Evolutionary conservation across 1,140 invertebrate species (phyloP).

Genomic region (Macrotrachela quadricornifera): DNA sequence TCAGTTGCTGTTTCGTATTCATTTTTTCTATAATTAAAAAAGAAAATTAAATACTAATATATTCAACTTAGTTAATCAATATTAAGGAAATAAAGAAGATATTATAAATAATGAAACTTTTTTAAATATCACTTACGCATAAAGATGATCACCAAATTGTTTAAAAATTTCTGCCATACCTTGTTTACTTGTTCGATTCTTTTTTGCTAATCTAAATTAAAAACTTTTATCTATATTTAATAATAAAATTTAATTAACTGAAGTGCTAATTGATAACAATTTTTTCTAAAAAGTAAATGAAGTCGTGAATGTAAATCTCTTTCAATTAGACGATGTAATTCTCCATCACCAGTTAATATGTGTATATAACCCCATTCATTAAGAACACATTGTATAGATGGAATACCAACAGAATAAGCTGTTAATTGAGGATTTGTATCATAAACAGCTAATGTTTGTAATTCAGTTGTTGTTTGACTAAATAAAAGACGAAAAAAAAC

Average conservation of each 20-base stretch:
- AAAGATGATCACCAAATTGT: constrained; percentile 77
- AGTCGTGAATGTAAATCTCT: constrained; percentile 77
- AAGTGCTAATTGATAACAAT: constrained; percentile 72
- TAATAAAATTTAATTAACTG: constrained; percentile 27
- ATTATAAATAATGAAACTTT: no score
- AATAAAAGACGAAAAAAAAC: not conserved
- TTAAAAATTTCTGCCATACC: constrained; percentile 66
- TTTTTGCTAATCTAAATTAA: constrained; percentile 54
- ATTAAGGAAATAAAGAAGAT: no score
- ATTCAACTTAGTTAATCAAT: not conserved
- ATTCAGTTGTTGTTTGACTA: constrained; percentile 20
- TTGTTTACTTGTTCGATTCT: constrained; percentile 67
- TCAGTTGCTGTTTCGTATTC: constrained; percentile 68
- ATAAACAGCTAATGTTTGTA: constrained; percentile 50
- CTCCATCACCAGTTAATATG: constrained; percentile 49
- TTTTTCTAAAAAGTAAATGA: constrained; percentile 69
- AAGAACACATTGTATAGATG: constrained; percentile 52
- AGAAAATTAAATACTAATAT: not conserved
- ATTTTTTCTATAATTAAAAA: constrained; percentile 39
- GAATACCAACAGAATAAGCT: constrained; percentile 53
- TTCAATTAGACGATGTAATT: constrained; percentile 37
- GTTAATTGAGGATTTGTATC: constrained; percentile 79
- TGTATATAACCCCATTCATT: constrained; percentile 75
- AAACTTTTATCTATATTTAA: no score
- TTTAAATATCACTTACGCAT: constrained; percentile 31